Evolutionary conservation across 2,113 vertebrate genomes (phyloP).

Genomic region (Bombycilla garrulus): DNA sequence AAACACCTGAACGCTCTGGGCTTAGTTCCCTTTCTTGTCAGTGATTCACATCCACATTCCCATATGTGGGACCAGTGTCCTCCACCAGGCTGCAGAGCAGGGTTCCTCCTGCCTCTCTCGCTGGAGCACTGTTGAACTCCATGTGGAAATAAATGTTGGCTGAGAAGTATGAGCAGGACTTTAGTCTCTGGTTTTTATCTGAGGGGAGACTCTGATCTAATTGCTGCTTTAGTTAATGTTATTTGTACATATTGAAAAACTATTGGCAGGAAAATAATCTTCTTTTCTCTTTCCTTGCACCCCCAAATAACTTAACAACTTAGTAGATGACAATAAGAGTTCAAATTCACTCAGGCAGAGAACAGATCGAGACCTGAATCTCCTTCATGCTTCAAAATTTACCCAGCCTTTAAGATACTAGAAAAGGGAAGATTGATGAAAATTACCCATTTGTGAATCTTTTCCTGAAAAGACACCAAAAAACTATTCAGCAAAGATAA

Average conservation of each 20-base stretch:
- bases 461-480: neutral
- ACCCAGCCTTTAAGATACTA: neutral
- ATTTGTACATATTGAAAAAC: slow-evolving; percentile 8
- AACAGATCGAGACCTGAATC: neutral
- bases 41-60: neutral
- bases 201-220: neutral
- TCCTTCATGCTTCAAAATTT: neutral
- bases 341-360: neutral
- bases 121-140: neutral
- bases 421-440: neutral
- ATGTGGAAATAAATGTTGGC: neutral
- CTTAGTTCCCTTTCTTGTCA: neutral
- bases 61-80: neutral
- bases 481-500: neutral
- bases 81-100: neutral
- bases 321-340: neutral
- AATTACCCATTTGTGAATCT: neutral
- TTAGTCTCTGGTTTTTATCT: neutral
- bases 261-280: neutral
- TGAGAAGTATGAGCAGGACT: neutral
- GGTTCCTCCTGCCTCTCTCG: neutral
- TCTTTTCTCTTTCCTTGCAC: neutral
- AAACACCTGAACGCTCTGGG: neutral
- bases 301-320: neutral
- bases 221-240: neutral